phyloP scores from a whole-genome alignment of 2,113 vertebrate species.

The Planiliza haematocheilus region DNA sequence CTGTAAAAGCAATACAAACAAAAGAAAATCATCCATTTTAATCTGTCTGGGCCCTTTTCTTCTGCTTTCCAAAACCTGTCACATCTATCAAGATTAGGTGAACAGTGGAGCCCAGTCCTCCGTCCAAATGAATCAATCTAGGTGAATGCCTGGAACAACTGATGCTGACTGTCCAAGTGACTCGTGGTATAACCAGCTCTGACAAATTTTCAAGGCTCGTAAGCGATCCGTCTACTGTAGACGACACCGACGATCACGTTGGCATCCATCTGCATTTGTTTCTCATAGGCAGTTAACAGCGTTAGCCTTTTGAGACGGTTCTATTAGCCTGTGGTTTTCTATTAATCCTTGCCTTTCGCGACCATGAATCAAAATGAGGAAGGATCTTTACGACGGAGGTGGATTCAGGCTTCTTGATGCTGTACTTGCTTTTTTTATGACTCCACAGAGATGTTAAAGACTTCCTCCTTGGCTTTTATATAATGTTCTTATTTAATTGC shows the following conservation, averaged over 20 bases:
- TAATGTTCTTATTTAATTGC: too few species aligned
- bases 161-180: constrained; percentile 55
- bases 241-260: constrained; percentile 35
- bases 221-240: constrained; percentile 67
- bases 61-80: constrained; percentile 53
- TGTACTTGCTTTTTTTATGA: constrained; percentile 19
- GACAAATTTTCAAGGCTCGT: constrained; percentile 72
- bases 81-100: constrained; percentile 75
- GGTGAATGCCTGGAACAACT: constrained; percentile 52
- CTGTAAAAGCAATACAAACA: constrained; percentile 41
- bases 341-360: constrained; percentile 50
- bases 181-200: constrained; percentile 49
- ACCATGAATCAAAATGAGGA: constrained; percentile 66
- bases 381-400: background rate
- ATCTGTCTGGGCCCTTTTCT: constrained; percentile 53
- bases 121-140: constrained; percentile 68
- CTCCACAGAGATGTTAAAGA: background rate
- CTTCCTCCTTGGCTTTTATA: too few species aligned
- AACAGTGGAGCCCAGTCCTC: constrained; percentile 57
- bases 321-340: constrained; percentile 47
- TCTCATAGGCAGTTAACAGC: constrained; percentile 70
- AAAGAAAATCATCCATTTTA: constrained; percentile 68
- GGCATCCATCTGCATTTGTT: constrained; percentile 75
- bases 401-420: constrained; percentile 15
- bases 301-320: constrained; percentile 71